phyloP scores from a whole-genome alignment of 2,888 invertebrate species.

The Athalia cordata region DNA sequence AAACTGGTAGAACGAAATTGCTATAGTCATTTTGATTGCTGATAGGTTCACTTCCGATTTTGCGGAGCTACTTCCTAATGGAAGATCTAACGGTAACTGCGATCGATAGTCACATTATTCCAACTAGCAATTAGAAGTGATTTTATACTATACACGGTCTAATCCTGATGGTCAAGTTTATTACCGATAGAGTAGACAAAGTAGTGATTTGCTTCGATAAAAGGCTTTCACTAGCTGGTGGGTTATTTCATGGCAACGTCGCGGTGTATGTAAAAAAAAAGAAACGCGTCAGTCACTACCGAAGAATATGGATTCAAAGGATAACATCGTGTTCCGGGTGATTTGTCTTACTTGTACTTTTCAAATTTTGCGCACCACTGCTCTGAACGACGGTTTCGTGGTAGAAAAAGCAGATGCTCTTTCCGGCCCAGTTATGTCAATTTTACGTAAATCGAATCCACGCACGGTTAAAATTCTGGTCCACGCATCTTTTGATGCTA shows the following conservation, averaged over 20 bases:
- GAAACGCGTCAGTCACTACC: not conserved
- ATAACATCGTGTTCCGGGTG: not conserved
- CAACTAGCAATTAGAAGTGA: not conserved
- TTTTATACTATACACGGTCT: constrained; percentile 17
- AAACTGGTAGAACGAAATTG: no score
- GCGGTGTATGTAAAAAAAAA: not conserved
- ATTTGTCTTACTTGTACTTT: not conserved
- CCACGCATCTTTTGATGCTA: constrained; percentile 1
- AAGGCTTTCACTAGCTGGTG: not conserved
- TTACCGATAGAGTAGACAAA: not conserved
- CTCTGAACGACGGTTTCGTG: not conserved
- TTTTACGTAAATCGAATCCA: constrained; percentile 16
- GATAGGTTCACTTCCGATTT: no score
- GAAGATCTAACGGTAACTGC: not conserved
- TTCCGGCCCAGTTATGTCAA: constrained; percentile 7
- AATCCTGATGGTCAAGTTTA: not conserved
- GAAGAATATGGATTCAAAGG: not conserved
- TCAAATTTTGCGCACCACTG: not conserved
- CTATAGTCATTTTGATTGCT: no score
- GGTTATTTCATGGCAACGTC: not conserved
- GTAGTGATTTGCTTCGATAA: constrained; percentile 2
- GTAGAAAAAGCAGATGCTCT: not conserved
- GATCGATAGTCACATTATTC: not conserved
- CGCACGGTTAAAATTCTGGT: constrained; percentile 11
- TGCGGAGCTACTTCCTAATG: no score